Base-by-base conservation (phyloP, 2,888 invertebrate species). In the Lapara coniferarum region DNA sequence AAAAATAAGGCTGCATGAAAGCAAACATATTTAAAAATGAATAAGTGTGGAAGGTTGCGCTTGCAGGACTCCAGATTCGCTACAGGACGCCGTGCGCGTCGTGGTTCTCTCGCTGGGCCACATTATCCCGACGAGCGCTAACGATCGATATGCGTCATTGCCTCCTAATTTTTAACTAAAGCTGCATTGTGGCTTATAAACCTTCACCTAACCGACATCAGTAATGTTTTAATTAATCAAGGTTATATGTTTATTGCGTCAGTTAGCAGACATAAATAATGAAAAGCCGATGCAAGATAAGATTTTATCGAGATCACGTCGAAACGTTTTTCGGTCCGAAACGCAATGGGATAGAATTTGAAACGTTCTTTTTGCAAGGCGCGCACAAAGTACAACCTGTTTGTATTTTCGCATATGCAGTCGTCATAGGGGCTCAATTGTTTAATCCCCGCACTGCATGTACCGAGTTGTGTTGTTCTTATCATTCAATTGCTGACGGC, bases 401-500 rank as follows among this genome's bases (percentile, higher is more conserved):
- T 67, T 30, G 71, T 66, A 59, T 57, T 75, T 75, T 75, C 76
- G 73, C 73, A 79, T 71, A 69, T 30, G 71, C 67, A 73, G 70
- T 73, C 71, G 81, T 84, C 81, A 82, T 79, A 81, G 81, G 85
- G 84, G 83, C 81, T 84, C 87, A 84, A 90, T 90, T 91, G 90
- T 91, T 86, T 85, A 80, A 79, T 77, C 77, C 79, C 72, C 78
- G 75, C 75, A 81, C 81, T 82, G 84, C 82, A 80, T 85, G 85
- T 84, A 63, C 63, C 85, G 84, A 76, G 77, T 78, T 80, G 82
- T 78, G 81, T 85, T 79, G 81, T 81, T 85, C 85, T 88, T 91
- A 90, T 90, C 90, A 90, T 84, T 88, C 85, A 87, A 88, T 88
- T 88, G 85, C 87, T 87, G 88, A 86, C 89, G 87, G 90, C 89